These are phyloP conservation scores for Chauna torquata DNA, from an alignment of 2,113 vertebrate species.

Conservation along the genomic window DNA sequence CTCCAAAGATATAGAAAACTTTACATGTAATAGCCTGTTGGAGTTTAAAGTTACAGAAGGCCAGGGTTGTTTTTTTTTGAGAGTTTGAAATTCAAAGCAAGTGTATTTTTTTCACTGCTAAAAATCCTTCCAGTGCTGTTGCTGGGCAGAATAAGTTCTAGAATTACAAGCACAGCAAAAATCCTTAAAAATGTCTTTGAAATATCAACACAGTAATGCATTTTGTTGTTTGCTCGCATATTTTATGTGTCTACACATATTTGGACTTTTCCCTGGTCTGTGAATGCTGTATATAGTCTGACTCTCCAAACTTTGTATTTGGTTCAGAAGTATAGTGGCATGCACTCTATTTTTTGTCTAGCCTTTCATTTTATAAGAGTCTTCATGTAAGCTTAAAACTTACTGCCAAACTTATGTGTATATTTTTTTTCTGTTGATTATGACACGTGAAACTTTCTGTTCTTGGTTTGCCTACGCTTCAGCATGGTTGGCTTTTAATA, in stretches of 20 bases:
- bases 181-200: not conserved
- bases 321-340: not conserved
- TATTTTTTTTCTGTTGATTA: not conserved
- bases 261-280: not conserved
- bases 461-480: not conserved
- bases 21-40: not conserved
- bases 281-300: not conserved
- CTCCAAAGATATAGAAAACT: not conserved
- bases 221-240: not conserved
- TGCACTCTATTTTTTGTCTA: not conserved
- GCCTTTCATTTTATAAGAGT: not conserved
- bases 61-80: not conserved
- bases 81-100: not conserved
- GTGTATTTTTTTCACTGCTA: not conserved
- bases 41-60: not conserved
- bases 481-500: not conserved
- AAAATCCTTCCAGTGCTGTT: not conserved
- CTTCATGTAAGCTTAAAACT: not conserved
- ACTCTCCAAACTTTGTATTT: not conserved
- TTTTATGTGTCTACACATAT: accelerated
- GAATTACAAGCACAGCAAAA: not conserved
- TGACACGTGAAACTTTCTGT: not conserved
- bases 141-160: not conserved
- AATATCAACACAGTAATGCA: accelerated
- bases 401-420: not conserved